These are phyloP conservation scores for Heliothis virescens DNA, from an alignment of 1,140 invertebrate genomes.

Conservation along the genomic window DNA sequence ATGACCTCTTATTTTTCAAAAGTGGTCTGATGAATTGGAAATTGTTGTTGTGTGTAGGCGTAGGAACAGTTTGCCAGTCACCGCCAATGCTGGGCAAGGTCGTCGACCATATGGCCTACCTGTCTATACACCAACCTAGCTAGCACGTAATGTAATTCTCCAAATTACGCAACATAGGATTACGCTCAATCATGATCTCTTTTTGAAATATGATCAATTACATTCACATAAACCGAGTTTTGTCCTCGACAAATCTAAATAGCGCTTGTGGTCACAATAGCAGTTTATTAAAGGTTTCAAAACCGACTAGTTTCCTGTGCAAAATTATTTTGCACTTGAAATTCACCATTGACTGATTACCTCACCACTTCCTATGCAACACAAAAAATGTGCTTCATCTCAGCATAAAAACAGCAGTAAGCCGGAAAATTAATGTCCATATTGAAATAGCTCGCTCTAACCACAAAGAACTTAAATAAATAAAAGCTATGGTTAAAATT, in stretches of 20 bases:
- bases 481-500: not conserved
- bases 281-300: slow-evolving; percentile 15
- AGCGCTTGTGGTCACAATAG: slow-evolving; percentile 27
- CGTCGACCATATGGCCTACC: slow-evolving; percentile 69
- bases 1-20: slow-evolving; percentile 39
- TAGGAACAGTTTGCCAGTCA: slow-evolving; percentile 60
- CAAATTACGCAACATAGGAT: slow-evolving; percentile 48
- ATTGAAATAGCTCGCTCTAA: not conserved
- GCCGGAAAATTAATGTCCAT: not conserved
- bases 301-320: slow-evolving; percentile 48
- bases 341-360: slow-evolving; percentile 18
- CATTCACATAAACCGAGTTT: slow-evolving; percentile 19
- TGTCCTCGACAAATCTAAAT: slow-evolving; percentile 40
- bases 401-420: not conserved
- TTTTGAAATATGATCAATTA: slow-evolving; percentile 34
- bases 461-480: not conserved
- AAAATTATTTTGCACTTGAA: slow-evolving; percentile 60
- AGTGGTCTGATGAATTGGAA: slow-evolving; percentile 59
- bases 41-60: slow-evolving; percentile 60
- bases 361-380: slow-evolving; percentile 52
- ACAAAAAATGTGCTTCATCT: slow-evolving; percentile 43
- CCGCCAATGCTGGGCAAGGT: slow-evolving; percentile 60
- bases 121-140: slow-evolving; percentile 52
- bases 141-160: slow-evolving; percentile 51
- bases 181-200: slow-evolving; percentile 39